Conservation (phyloP, 2,113 vertebrate species). For the Bothrops jararaca region DNA sequence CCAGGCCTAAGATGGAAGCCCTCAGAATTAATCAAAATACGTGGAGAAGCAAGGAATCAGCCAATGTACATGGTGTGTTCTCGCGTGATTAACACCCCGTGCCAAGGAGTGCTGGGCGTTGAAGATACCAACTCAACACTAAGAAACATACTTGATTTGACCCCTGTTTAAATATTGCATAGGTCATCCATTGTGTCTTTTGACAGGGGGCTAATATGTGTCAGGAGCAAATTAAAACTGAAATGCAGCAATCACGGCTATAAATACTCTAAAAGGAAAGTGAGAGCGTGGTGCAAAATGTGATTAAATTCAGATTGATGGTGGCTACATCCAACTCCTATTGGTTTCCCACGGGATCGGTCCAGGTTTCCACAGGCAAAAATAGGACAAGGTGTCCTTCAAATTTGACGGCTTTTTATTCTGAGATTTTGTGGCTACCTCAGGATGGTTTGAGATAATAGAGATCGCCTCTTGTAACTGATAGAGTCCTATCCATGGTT, state of each 20-base stretch:
- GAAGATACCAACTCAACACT: not conserved
- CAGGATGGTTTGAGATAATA: not conserved
- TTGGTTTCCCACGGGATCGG: not conserved
- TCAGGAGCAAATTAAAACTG: not conserved
- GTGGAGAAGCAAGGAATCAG: not conserved
- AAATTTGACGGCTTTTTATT: not conserved
- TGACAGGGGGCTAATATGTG: not conserved
- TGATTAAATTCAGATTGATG: not conserved
- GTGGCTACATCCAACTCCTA: not conserved
- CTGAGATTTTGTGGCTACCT: not conserved
- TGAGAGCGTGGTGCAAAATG: not conserved
- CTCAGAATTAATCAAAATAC: not conserved
- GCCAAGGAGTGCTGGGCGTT: not conserved
- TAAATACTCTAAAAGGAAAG: not conserved
- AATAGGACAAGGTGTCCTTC: not conserved
- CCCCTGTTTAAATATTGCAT: too few relatives aligned
- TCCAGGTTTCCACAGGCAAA: not conserved
- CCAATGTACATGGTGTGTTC: not conserved
- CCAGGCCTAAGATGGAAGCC: not conserved
- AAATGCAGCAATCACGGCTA: not conserved
- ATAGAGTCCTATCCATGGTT: not conserved
- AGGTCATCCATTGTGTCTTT: not conserved
- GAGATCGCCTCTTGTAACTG: not conserved
- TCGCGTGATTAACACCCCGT: not conserved
- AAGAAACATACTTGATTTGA: not conserved